phyloP scores from a whole-genome alignment of 2,113 vertebrate species.

The Echinops telfairi region DNA sequence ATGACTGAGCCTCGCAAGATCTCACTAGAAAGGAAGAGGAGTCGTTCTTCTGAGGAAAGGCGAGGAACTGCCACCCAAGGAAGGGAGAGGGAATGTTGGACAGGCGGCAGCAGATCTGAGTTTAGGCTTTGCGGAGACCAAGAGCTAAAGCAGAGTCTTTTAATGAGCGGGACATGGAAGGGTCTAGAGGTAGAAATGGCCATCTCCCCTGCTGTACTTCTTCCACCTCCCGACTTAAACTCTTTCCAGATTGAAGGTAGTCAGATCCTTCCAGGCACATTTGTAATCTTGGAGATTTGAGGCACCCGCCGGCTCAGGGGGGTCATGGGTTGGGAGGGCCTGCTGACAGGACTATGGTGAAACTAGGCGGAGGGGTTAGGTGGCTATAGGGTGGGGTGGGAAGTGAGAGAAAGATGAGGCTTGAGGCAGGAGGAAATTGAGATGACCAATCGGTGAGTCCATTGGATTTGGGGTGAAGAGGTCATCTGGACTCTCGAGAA shows the following conservation, averaged over 20 bases:
- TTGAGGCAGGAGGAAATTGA: background rate
- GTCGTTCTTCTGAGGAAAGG: background rate
- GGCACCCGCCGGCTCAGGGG: too few relatives aligned
- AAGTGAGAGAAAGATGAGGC: background rate
- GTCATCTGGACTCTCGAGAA: too few relatives aligned
- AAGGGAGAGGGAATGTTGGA: background rate
- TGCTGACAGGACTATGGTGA: background rate
- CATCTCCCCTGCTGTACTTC: background rate
- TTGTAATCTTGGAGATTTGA: background rate
- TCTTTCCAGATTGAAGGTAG: background rate
- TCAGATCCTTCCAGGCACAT: background rate
- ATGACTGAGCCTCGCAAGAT: background rate
- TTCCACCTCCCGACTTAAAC: background rate
- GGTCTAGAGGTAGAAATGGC: background rate
- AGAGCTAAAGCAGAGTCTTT: background rate
- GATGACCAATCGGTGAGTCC: background rate
- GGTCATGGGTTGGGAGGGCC: background rate
- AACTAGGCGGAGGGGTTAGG: background rate
- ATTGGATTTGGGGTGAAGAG: background rate
- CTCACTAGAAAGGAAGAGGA: background rate
- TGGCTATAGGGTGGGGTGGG: accelerated
- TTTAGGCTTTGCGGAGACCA: background rate
- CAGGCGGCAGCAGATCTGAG: background rate
- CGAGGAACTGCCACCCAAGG: background rate
- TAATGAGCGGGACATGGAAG: background rate